phyloP scores from a whole-genome alignment of 2,113 vertebrate genomes.

The Phocoena phocoena region DNA sequence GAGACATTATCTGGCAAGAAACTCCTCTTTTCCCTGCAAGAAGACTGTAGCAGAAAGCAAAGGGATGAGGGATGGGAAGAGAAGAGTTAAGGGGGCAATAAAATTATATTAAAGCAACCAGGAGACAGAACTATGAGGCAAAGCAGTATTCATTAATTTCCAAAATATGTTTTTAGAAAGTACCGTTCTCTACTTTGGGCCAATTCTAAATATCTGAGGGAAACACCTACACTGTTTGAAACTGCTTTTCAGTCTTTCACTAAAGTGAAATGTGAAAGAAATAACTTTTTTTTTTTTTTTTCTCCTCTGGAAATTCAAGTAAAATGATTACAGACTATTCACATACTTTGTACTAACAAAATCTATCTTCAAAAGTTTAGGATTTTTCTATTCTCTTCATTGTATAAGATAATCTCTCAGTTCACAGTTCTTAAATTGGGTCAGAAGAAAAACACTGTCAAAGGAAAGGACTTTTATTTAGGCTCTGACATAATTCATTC shows the following conservation, averaged over 20 bases:
- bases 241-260: conserved; percentile 17
- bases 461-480: conserved; percentile 41
- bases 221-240: conserved; percentile 38
- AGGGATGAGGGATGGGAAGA: neutral
- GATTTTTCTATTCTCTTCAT: conserved; percentile 30
- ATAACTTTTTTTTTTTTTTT: neutral
- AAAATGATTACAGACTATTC: conserved; percentile 50
- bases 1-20: neutral
- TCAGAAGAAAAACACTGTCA: conserved; percentile 46
- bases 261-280: conserved; percentile 50
- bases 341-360: conserved; percentile 46
- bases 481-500: conserved; percentile 22
- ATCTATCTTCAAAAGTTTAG: conserved; percentile 20
- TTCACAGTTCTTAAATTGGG: conserved; percentile 33
- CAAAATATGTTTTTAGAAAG: conserved; percentile 50
- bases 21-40: neutral
- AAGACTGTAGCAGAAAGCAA: neutral
- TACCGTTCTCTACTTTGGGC: conserved; percentile 5
- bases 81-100: neutral
- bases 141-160: neutral
- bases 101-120: neutral
- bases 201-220: conserved; percentile 20
- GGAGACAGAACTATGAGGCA: neutral
- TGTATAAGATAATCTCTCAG: conserved; percentile 46
- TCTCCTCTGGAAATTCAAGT: neutral